Evolutionary conservation across 2,113 vertebrate species (phyloP).

Genomic region (Sminthopsis crassicaudata): DNA sequence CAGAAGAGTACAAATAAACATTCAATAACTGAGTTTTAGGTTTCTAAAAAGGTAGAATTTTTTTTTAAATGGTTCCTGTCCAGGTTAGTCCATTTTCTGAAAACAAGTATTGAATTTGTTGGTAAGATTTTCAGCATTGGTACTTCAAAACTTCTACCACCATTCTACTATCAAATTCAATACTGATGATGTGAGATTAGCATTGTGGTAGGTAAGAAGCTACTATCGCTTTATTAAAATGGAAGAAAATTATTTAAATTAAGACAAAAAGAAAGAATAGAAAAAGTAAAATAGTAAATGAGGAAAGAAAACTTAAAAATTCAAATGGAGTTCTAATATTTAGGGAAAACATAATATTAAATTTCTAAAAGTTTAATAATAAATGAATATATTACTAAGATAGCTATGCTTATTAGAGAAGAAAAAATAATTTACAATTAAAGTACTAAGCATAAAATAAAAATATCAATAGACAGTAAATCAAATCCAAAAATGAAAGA

Average conservation of each 20-base stretch:
- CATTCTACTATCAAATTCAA: neutral
- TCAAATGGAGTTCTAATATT: neutral
- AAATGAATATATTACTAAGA: neutral
- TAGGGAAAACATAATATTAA: neutral
- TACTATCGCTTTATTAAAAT: slow-evolving; percentile 9
- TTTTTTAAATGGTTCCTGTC: slow-evolving; percentile 18
- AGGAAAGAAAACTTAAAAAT: neutral
- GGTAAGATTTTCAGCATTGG: neutral
- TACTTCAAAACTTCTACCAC: slow-evolving; percentile 25
- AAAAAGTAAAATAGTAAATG: slow-evolving; percentile 10
- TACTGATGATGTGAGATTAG: neutral
- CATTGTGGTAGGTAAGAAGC: neutral
- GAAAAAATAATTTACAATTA: neutral
- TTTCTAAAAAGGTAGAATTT: slow-evolving; percentile 57
- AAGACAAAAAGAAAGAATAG: slow-evolving; percentile 26
- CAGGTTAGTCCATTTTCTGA: slow-evolving; percentile 20
- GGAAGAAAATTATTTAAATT: slow-evolving; percentile 37
- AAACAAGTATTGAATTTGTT: slow-evolving; percentile 12
- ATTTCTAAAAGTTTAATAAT: neutral
- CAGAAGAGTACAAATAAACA: slow-evolving; percentile 43
- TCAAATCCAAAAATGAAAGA: neutral
- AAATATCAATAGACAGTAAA: neutral
- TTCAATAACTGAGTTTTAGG: slow-evolving; percentile 42
- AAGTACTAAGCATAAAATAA: neutral
- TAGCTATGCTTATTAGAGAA: neutral